Evolutionary conservation across 2,113 vertebrate species (phyloP).

Genomic region (Elanus axillaris): DNA sequence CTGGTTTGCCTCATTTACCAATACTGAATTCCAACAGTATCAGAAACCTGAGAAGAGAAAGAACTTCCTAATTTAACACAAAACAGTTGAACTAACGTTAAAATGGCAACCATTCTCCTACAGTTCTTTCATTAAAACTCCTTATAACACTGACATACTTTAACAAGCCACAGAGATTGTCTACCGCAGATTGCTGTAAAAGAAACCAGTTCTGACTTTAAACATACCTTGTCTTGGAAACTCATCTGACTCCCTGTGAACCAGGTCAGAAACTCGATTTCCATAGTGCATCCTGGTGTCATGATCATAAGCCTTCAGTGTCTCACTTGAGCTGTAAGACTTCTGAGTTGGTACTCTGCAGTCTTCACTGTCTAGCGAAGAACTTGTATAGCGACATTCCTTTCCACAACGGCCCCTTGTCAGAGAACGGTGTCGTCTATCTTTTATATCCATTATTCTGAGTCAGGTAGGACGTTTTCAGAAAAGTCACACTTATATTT

Average conservation of each 20-base stretch:
- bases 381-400: slow-evolving; percentile 89
- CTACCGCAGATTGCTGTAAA: fast-evolving
- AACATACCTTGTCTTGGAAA: slow-evolving; percentile 91
- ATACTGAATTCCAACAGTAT: not conserved
- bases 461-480: not conserved
- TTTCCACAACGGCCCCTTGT: slow-evolving; percentile 86
- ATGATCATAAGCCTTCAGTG: slow-evolving; percentile 92
- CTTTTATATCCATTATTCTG: slow-evolving; percentile 88
- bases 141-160: not conserved
- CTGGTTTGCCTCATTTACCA: not conserved
- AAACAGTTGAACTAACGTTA: not conserved
- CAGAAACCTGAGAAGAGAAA: not conserved
- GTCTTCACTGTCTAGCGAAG: slow-evolving; percentile 89
- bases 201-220: not conserved
- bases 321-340: slow-evolving; percentile 97
- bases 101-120: not conserved
- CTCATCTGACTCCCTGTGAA: slow-evolving; percentile 93
- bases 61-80: not conserved
- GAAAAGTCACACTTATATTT: not conserved
- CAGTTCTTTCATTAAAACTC: not conserved
- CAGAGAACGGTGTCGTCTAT: slow-evolving; percentile 88
- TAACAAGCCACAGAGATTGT: not conserved
- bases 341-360: slow-evolving; percentile 95
- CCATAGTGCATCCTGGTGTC: slow-evolving; percentile 92
- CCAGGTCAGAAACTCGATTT: slow-evolving; percentile 88